Base-by-base conservation (phyloP, 2,888 invertebrate genomes). In the Mythimna ferrago region DNA sequence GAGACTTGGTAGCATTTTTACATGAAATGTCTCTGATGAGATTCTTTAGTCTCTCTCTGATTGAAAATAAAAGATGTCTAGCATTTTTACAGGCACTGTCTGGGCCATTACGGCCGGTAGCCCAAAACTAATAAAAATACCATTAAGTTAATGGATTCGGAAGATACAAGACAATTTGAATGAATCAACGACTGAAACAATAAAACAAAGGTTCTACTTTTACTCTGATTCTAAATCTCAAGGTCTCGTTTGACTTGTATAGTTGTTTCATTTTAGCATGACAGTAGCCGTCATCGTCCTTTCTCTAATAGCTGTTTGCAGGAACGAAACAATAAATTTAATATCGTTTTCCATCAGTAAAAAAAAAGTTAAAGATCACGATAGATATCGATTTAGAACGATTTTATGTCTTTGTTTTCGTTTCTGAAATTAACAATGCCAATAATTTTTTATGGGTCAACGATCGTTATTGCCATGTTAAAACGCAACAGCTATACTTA, bases 81-180 rank as follows among this genome's bases (percentile, higher is more conserved):
- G 56, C 14, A 56, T 56, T 56, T 19, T 51, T 51, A 32, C 58
- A 35, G 16, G 16, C 16, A 48, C 10, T 32, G 54, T 48, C 44
- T 41, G 19, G n/a, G 58, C 4, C 21, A 78, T 32, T 60, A 38
- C n/a, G 19, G 44, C 19, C 54, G n/a, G 1, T 16, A 61, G 19
- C 26, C 53, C 19, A 61, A 73, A 78, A 72, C 72, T 6, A 78
- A 74, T 79, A 79, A 75, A 75, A 75, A 79, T 56, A 73, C 21
- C 61, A 61, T 79, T 79, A 61, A 61, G 19, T 51, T 72, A 61
- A 79, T 73, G 60, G 73, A 35, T 71, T 60, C 44, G 38, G 53
- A 44, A 80, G 21, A 72, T 38, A 72, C 78, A 38, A 32, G 60
- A 57, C 53, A 58, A 73, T 76, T 74, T 80, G 41, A 75, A 62